phyloP scores from a whole-genome alignment of 2,888 invertebrate species.

The Aphidoletes aphidimyza region DNA sequence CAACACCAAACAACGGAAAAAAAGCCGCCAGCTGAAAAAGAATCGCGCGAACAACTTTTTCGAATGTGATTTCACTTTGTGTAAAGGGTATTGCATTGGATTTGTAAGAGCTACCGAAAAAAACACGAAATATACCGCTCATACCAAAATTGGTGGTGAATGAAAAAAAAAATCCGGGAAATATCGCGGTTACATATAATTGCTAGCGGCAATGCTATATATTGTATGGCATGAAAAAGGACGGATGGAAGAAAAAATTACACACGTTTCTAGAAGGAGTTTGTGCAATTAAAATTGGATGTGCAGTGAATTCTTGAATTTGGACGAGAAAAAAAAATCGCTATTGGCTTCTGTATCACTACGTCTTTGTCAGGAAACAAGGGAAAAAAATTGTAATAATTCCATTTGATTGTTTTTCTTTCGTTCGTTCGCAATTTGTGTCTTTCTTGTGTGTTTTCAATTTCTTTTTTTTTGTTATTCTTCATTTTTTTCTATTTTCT shows the following conservation, averaged over 20 bases:
- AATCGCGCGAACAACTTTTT: conserved; percentile 27
- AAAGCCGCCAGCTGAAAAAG: neutral
- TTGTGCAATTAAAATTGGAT: conserved; percentile 42
- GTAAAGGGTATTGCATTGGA: neutral
- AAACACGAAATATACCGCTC: neutral
- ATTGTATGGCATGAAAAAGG: neutral
- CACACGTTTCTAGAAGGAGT: conserved; percentile 25
- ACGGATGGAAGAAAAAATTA: neutral
- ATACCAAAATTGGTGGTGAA: neutral
- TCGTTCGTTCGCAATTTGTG: conserved; percentile 19
- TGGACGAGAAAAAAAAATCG: neutral
- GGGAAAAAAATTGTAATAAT: neutral
- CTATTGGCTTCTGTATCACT: neutral
- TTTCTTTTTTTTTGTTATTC: too few relatives aligned
- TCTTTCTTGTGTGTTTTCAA: conserved; percentile 21
- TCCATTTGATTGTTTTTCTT: neutral
- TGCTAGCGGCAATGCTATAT: conserved; percentile 1
- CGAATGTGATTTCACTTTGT: conserved; percentile 13
- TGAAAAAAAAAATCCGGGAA: conserved; percentile 17
- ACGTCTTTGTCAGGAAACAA: neutral
- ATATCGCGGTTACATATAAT: conserved; percentile 35
- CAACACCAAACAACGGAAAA: neutral
- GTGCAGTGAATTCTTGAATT: conserved; percentile 3
- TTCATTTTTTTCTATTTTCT: neutral
- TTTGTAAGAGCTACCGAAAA: too few relatives aligned